Evolutionary conservation across 2,888 invertebrate genomes (phyloP).

Genomic region (Ceraclea dissimilis): DNA sequence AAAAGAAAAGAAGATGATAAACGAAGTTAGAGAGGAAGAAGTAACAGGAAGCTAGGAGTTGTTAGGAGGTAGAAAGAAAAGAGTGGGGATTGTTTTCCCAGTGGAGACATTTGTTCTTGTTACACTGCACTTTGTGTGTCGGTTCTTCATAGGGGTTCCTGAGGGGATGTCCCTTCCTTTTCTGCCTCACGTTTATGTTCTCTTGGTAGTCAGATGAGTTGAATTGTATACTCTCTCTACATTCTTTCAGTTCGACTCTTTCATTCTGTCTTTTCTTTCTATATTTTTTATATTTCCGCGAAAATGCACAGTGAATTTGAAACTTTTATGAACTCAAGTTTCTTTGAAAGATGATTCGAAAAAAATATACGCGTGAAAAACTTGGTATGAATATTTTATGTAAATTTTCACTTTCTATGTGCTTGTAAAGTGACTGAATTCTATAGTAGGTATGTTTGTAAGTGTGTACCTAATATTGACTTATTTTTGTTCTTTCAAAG

Average conservation of each 20-base stretch:
- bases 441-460: too few species aligned
- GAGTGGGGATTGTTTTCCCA: conserved; percentile 5
- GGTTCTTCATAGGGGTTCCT: conserved; percentile 3
- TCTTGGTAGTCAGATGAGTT: not conserved
- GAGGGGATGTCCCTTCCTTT: not conserved
- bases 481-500: not conserved
- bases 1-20: not conserved
- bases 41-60: conserved; percentile 3
- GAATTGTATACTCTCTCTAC: not conserved
- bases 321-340: conserved; percentile 1
- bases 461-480: too few species aligned
- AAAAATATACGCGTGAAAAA: not conserved
- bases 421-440: not conserved
- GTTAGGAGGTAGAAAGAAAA: not conserved
- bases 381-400: not conserved
- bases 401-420: not conserved
- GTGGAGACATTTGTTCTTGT: conserved; percentile 13
- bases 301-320: not conserved
- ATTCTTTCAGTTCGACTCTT: not conserved
- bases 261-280: not conserved
- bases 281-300: not conserved
- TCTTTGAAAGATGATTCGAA: not conserved
- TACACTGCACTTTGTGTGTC: conserved; percentile 10
- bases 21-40: conserved; percentile 1
- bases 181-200: not conserved